Conservation (phyloP, 1,140 invertebrate species). For the Brachionus calyciflorus region DNA sequence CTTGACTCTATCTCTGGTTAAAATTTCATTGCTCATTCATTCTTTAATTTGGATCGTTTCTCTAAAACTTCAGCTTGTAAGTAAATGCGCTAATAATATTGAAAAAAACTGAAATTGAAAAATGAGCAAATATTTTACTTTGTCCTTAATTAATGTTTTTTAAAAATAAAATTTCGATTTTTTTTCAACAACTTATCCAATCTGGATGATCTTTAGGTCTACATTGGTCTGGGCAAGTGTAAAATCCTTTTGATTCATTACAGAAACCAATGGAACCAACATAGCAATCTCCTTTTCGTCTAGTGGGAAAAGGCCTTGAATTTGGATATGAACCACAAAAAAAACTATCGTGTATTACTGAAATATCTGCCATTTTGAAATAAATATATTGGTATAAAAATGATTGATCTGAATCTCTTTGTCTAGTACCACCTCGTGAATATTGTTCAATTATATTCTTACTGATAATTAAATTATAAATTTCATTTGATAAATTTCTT, state of each 20-base stretch:
- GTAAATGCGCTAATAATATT: too few species aligned
- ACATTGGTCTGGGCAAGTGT: not conserved
- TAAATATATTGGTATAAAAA: slow-evolving; percentile 1
- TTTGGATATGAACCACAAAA: not conserved
- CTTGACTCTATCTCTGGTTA: too few species aligned
- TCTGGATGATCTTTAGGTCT: not conserved
- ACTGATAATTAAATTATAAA: not conserved
- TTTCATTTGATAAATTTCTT: not conserved
- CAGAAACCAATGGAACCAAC: not conserved
- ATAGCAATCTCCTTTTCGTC: slow-evolving; percentile 21
- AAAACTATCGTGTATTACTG: slow-evolving; percentile 26
- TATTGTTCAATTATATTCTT: not conserved
- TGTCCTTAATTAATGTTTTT: too few species aligned
- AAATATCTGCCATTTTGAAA: not conserved
- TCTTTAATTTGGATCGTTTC: too few species aligned
- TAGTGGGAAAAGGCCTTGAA: not conserved
- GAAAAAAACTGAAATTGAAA: too few species aligned
- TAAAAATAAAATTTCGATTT: too few species aligned
- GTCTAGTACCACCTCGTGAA: not conserved
- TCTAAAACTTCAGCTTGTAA: too few species aligned
- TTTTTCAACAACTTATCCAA: slow-evolving; percentile 38
- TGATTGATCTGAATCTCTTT: slow-evolving; percentile 6
- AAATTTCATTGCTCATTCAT: too few species aligned
- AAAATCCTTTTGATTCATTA: not conserved
- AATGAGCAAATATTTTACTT: too few species aligned